phyloP scores from a whole-genome alignment of 2,113 vertebrate species.

The Megaceryle torquata region DNA sequence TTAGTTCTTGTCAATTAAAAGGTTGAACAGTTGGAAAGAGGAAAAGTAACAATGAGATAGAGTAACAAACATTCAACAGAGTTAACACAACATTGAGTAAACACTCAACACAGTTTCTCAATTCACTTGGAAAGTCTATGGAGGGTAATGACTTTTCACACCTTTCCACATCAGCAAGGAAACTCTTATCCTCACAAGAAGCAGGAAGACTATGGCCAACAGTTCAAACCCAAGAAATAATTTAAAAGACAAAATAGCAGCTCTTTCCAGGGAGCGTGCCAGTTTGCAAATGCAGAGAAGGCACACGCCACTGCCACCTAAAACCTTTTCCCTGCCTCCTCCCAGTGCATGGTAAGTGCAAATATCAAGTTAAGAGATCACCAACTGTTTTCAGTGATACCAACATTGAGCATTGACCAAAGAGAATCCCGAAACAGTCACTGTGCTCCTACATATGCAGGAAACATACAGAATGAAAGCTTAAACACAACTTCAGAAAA shows the following conservation, averaged over 20 bases:
- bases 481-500: background rate
- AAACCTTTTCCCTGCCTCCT: background rate
- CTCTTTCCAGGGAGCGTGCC: background rate
- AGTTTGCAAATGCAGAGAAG: background rate
- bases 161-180: background rate
- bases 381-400: background rate
- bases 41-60: background rate
- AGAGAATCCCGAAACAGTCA: background rate
- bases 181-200: background rate
- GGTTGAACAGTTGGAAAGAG: background rate
- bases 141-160: background rate
- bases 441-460: background rate
- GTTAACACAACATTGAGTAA: background rate
- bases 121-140: background rate
- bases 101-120: background rate
- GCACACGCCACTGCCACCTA: fast-evolving
- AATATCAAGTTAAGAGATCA: background rate
- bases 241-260: background rate
- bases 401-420: background rate
- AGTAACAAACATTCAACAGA: slow-evolving; percentile 5
- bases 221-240: background rate
- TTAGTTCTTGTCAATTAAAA: background rate
- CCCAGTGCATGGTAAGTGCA: no score
- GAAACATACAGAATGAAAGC: background rate
- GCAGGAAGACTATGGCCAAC: background rate